Evolutionary conservation across 1,140 invertebrate species (phyloP).

Genomic region (Drosophila lacertosa): DNA sequence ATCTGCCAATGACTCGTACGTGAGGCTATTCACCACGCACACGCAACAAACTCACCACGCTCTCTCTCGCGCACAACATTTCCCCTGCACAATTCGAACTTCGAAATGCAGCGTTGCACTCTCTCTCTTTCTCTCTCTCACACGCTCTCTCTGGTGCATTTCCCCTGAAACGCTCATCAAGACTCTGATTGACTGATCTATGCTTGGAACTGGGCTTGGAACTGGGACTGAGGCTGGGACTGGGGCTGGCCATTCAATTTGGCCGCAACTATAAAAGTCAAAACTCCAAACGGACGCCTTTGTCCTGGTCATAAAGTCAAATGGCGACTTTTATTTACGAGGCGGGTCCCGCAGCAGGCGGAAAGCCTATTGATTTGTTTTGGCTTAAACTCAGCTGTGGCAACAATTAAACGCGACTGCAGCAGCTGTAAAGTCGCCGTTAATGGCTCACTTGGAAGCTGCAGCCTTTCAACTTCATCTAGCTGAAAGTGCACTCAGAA

Average conservation of each 20-base stretch:
- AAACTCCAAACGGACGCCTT: slow-evolving; percentile 62
- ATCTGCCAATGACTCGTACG: slow-evolving; percentile 29
- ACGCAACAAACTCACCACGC: slow-evolving; percentile 48
- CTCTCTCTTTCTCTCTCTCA: neutral
- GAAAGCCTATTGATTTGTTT: slow-evolving; percentile 69
- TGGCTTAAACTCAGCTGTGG: slow-evolving; percentile 30
- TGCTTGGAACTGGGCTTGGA: neutral
- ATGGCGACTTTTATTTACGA: slow-evolving; percentile 66
- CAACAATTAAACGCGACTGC: slow-evolving; percentile 74
- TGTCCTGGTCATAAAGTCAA: slow-evolving; percentile 67
- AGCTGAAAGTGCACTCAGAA: neutral
- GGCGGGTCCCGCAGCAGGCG: slow-evolving; percentile 65
- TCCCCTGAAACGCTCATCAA: slow-evolving; percentile 17
- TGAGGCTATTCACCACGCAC: slow-evolving; percentile 47
- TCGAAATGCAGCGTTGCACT: slow-evolving; percentile 41
- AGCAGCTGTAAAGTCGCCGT: slow-evolving; percentile 64
- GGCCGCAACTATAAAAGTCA: slow-evolving; percentile 63
- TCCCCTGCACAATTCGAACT: slow-evolving; percentile 60
- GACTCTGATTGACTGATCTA: slow-evolving; percentile 38
- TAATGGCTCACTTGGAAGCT: slow-evolving; percentile 64
- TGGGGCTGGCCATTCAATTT: slow-evolving; percentile 2
- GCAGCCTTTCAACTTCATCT: slow-evolving; percentile 3
- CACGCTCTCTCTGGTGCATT: slow-evolving; percentile 10
- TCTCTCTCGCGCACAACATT: slow-evolving; percentile 19
- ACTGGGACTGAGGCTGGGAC: neutral